A percentile compares a stretch with the other conserved stretches of the same genome.
These are phyloP conservation scores for Labia minor DNA, from an alignment of 2,888 invertebrate genomes.

Conservation along the genomic window DNA sequence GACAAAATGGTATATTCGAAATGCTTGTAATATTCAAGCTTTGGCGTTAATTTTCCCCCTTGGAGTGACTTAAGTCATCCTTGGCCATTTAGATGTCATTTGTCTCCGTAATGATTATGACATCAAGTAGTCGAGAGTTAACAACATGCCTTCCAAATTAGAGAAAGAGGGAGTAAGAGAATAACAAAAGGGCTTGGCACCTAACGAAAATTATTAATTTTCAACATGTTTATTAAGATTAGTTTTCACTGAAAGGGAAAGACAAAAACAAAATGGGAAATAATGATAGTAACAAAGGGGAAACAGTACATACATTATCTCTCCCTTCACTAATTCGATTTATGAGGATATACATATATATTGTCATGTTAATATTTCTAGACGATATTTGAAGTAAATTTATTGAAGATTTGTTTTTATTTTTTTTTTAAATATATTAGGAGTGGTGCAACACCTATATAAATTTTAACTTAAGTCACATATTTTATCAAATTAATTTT, in stretches of 20 bases:
- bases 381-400: too few relatives aligned
- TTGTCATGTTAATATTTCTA: too few relatives aligned
- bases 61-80: conserved; percentile 1
- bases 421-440: too few relatives aligned
- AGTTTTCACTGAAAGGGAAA: not conserved
- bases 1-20: not conserved
- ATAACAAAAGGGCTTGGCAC: not conserved
- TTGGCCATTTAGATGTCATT: conserved; percentile 1
- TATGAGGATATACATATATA: too few relatives aligned
- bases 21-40: not conserved
- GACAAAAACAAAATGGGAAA: not conserved
- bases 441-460: too few relatives aligned
- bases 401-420: too few relatives aligned
- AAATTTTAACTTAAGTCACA: too few relatives aligned
- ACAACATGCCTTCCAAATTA: not conserved
- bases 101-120: conserved; percentile 4
- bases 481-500: too few relatives aligned
- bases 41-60: not conserved
- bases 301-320: too few relatives aligned
- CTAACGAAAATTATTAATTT: not conserved
- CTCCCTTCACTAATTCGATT: too few relatives aligned
- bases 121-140: conserved; percentile 1
- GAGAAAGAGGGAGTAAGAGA: not conserved
- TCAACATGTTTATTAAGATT: conserved; percentile 5
- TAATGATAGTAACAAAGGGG: too few relatives aligned